Evolutionary conservation across 2,113 vertebrate genomes (phyloP).

Genomic region (Machaerirhynchus nigripectus): DNA sequence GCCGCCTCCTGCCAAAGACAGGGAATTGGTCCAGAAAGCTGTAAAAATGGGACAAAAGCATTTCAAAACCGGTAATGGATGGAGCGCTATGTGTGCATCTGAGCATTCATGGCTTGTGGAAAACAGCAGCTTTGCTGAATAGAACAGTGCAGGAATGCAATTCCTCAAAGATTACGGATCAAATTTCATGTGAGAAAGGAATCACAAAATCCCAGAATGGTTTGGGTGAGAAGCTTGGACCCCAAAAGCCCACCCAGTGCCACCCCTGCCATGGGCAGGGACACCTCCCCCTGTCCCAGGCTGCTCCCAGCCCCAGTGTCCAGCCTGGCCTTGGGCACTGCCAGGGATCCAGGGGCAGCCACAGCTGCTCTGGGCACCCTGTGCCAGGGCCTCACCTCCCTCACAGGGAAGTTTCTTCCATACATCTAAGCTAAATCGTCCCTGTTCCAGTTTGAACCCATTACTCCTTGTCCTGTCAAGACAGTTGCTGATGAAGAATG

Average conservation of each 20-base stretch:
- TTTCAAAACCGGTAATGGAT: fast-evolving
- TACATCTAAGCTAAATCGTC: background rate
- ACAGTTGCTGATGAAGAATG: background rate
- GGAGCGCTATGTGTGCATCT: background rate
- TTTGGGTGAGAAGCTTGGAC: background rate
- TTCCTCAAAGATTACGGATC: background rate
- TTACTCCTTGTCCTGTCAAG: background rate
- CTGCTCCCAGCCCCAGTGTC: background rate
- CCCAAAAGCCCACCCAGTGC: background rate
- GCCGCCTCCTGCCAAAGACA: background rate
- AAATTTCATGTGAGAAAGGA: background rate
- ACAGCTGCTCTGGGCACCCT: background rate
- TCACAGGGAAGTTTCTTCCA: background rate
- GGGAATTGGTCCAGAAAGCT: background rate
- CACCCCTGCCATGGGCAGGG: background rate
- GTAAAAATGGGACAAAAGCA: background rate
- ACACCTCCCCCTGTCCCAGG: background rate
- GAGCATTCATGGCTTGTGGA: fast-evolving
- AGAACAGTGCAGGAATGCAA: background rate
- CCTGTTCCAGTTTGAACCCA: background rate
- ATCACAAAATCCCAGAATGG: background rate
- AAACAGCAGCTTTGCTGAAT: background rate
- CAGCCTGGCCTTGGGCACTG: background rate
- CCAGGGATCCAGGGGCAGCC: background rate
- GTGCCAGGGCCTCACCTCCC: background rate